A percentile compares a stretch with the other conserved stretches of the same genome.
Conservation (phyloP, 2,797 vertebrate species). For the Benthosema pterotum region DNA sequence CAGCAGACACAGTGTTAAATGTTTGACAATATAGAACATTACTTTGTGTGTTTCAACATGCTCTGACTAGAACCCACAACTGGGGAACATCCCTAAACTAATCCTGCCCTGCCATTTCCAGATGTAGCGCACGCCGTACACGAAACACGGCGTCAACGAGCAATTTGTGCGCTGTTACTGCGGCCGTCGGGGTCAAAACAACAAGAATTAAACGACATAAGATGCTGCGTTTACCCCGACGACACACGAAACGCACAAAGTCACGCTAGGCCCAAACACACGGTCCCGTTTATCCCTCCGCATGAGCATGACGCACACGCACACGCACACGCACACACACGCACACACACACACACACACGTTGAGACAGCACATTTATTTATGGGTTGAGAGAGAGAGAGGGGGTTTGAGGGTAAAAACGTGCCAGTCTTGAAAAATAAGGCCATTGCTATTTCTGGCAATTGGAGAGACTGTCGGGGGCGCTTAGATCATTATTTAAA, state of each 20-base stretch:
- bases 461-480: constrained; percentile 32
- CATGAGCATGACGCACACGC: constrained; percentile 6
- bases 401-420: constrained; percentile 26
- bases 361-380: constrained; percentile 36
- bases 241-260: not conserved
- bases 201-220: not conserved
- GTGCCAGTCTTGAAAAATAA: constrained; percentile 48
- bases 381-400: constrained; percentile 47
- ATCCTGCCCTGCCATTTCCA: not conserved
- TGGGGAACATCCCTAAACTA: not conserved
- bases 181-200: constrained; percentile 6
- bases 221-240: not conserved
- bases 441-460: constrained; percentile 61
- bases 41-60: constrained; percentile 12
- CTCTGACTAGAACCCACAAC: not conserved
- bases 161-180: not conserved
- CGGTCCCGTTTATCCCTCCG: constrained; percentile 41
- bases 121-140: too few species aligned
- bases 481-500: constrained; percentile 54
- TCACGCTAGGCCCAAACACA: constrained; percentile 25
- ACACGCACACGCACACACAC: not conserved
- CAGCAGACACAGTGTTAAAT: not conserved
- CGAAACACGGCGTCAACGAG: not conserved
- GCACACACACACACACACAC: not conserved
- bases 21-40: not conserved